Conservation (phyloP, 2,888 invertebrate genomes). For the Epinotia bilunana region DNA sequence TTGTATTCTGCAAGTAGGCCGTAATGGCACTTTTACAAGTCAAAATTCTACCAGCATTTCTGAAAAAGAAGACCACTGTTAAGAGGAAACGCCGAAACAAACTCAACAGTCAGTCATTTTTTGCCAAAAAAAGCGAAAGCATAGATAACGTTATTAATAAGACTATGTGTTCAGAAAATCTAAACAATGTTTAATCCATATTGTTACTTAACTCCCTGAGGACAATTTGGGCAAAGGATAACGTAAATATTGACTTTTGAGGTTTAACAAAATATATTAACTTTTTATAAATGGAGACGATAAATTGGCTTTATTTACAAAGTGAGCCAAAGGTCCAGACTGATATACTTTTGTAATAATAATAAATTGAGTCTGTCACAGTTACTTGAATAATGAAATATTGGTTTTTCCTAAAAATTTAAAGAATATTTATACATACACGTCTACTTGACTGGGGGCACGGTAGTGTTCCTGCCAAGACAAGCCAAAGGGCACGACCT, state of each 20-base stretch:
- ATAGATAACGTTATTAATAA: not conserved
- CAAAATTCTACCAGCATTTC: no score
- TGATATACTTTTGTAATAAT: not conserved
- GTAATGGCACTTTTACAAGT: no score
- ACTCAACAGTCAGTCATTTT: no score
- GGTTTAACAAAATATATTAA: conserved; percentile 11
- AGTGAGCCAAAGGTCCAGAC: not conserved
- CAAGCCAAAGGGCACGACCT: no score
- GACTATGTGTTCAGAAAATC: no score
- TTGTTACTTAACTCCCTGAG: not conserved
- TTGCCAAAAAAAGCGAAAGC: no score
- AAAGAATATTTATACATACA: not conserved
- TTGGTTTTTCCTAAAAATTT: not conserved
- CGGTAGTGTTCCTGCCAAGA: no score
- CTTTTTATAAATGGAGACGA: not conserved
- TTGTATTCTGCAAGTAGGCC: no score
- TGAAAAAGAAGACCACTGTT: no score
- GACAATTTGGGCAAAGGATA: not conserved
- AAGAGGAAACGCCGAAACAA: no score
- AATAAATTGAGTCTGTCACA: not conserved
- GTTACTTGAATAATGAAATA: not conserved
- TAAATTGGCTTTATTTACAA: not conserved
- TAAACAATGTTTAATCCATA: not conserved
- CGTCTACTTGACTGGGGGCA: no score
- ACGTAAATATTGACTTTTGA: not conserved